phyloP scores from a whole-genome alignment of 2,888 invertebrate genomes.

The Pachycephus smyrnensis region DNA sequence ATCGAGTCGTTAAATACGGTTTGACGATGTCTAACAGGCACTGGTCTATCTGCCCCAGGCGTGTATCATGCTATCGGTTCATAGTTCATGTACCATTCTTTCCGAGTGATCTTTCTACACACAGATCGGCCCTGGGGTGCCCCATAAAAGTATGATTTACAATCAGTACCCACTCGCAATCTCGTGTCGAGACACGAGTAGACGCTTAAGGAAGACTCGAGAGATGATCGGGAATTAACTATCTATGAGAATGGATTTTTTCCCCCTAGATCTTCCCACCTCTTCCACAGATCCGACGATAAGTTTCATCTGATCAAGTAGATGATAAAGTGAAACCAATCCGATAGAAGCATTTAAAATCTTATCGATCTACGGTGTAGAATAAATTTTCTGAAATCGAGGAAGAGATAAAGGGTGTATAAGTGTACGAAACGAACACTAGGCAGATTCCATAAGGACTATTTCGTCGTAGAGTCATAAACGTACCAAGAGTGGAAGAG shows the following conservation, averaged over 20 bases:
- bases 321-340: neutral
- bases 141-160: constrained; percentile 61
- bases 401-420: constrained; percentile 17
- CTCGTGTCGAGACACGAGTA: constrained; percentile 27
- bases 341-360: neutral
- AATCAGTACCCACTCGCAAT: constrained; percentile 39
- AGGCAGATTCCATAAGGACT: constrained; percentile 2
- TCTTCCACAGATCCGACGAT: neutral
- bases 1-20: neutral
- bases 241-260: neutral
- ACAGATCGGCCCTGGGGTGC: constrained; percentile 49
- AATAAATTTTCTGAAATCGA: neutral
- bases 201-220: neutral
- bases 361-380: neutral
- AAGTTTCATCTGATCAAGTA: neutral
- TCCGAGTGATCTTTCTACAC: constrained; percentile 29
- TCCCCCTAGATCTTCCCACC: neutral
- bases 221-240: neutral
- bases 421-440: neutral
- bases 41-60: constrained; percentile 3
- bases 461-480: neutral
- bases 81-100: constrained; percentile 47
- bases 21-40: neutral
- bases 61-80: constrained; percentile 34
- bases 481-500: neutral